Evolutionary conservation across 2,888 invertebrate genomes (phyloP), one percentile per base, ranked within the genome.

Genomic region (Eupithecia centaureata): DNA sequence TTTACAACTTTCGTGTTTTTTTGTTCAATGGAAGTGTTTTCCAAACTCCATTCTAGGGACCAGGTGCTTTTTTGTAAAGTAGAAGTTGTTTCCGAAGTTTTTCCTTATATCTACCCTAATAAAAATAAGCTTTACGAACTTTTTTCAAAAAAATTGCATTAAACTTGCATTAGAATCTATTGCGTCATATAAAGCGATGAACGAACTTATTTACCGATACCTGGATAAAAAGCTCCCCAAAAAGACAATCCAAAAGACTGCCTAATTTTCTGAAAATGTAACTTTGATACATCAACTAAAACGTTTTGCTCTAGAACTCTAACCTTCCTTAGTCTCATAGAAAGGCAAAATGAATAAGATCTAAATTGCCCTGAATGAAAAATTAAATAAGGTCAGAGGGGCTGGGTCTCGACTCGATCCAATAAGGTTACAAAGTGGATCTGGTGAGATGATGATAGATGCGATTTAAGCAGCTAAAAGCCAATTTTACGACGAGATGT

Each of bases 331-430:
- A 56, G n/a, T 4, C 10, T 56, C 30, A 57, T 57, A 32, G 57
- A 32, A 32, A 33, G 35, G 33, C 38, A 59, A 57, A 57, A 12
- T 33, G 18, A 61, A 61, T 56, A 15, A 8, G 56, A 38, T 18
- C 42, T 25, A 47, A 51, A 60, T 51, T 42, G 30, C 18, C 30
- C 47, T 42, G 42, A 61, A 61, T 47, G 47, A 28, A 25, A n/a
- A 42, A 60, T 38, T 27, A 8, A 51, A 51, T 51, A 51, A 51
- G 47, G 47, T 51, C 47, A 47, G 25, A 27, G 18, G 12, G 18
- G 42, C 38, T 32, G 22, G 51, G 15, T 56, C 59, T 22, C 59
- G 30, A 4, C 18, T 4, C n/a, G 5, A n/a, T 57, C 18, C 57
- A 57, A 33, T 56, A 32, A 30, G 12, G 57, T 30, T 27, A 27